Evolutionary conservation across 2,797 vertebrate species (phyloP).

Genomic region (Morus bassanus): DNA sequence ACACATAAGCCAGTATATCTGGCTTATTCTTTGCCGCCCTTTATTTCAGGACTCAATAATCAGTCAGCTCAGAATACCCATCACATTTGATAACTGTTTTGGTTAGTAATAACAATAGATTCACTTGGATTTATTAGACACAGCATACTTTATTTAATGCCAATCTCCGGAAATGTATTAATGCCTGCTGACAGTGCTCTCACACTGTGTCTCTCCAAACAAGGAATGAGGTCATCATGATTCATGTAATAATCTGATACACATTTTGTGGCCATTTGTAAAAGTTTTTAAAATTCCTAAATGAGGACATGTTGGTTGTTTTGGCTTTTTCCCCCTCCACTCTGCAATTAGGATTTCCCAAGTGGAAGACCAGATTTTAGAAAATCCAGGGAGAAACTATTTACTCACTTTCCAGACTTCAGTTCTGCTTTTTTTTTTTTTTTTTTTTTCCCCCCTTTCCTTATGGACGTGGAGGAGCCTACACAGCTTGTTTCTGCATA

Average conservation of each 20-base stretch:
- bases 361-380: not conserved
- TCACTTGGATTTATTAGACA: not conserved
- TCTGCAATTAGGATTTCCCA: not conserved
- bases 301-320: not conserved
- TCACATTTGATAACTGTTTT: not conserved
- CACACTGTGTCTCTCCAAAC: not conserved
- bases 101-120: not conserved
- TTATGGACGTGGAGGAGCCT: not conserved
- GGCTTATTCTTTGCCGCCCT: not conserved
- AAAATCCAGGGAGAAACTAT: not conserved
- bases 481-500: not conserved
- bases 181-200: constrained; percentile 19
- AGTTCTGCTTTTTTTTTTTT: not conserved
- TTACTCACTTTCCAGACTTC: not conserved
- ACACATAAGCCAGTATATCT: not conserved
- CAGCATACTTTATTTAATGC: constrained; percentile 21
- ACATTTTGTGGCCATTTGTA: not conserved
- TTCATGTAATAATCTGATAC: not conserved
- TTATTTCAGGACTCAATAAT: not conserved
- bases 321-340: fast-evolving
- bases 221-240: constrained; percentile 21
- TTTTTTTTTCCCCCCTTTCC: not conserved
- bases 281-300: not conserved
- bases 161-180: not conserved
- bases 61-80: not conserved